These are phyloP conservation scores for Schizotus pectinicornis DNA, from an alignment of 2,888 invertebrate species.

Conservation along the genomic window DNA sequence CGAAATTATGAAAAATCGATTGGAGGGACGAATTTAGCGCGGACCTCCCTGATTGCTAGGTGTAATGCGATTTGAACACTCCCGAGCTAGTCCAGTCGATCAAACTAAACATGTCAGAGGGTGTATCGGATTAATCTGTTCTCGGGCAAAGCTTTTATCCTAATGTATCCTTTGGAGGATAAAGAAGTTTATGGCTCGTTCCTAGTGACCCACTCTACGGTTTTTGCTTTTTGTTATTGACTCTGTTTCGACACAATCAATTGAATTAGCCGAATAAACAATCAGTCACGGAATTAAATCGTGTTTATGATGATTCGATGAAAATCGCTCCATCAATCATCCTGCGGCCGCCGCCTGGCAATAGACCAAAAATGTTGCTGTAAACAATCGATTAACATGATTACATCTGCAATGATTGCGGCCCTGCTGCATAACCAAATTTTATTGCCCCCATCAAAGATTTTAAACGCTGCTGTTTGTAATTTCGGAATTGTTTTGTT, in stretches of 20 bases:
- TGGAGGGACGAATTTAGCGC: not conserved
- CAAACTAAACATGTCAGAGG: conserved; percentile 45
- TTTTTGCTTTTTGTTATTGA: conserved; percentile 18
- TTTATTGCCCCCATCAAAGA: too few species aligned
- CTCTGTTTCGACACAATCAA: conserved; percentile 7
- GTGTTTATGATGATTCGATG: too few species aligned
- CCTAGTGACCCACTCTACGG: conserved; percentile 10
- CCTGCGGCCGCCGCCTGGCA: too few species aligned
- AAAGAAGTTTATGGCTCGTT: conserved; percentile 38
- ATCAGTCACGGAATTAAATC: not conserved
- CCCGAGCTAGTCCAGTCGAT: conserved; percentile 30
- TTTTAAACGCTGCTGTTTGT: too few species aligned
- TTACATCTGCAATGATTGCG: too few species aligned
- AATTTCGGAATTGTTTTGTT: too few species aligned
- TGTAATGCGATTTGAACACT: conserved; percentile 14
- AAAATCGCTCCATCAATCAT: too few species aligned
- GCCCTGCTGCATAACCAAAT: too few species aligned
- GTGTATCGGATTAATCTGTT: conserved; percentile 50
- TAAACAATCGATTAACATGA: too few species aligned
- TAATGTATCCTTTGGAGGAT: conserved; percentile 46
- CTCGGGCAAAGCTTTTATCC: conserved; percentile 47
- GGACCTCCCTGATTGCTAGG: conserved; percentile 3
- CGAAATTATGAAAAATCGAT: conserved; percentile 1
- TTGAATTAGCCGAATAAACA: conserved; percentile 10
- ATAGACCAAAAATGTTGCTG: too few species aligned